A percentile compares a stretch with the other conserved stretches of the same genome.
phyloP scores from a whole-genome alignment of 2,113 vertebrate species.

The Tachycineta bicolor region DNA sequence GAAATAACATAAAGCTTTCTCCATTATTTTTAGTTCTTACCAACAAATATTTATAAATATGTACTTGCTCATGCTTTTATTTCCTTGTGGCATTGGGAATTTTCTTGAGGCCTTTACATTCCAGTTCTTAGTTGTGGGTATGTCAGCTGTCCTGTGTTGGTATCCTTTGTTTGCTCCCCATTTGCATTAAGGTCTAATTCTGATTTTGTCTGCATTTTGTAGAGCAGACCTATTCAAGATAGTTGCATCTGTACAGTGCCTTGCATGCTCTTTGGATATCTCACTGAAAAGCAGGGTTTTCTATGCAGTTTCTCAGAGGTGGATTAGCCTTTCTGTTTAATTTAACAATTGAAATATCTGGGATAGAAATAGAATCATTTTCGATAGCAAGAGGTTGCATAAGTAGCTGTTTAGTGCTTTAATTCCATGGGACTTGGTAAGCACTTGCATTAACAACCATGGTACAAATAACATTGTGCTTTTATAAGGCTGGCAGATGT shows the following conservation, averaged over 20 bases:
- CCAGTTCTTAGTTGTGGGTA: neutral
- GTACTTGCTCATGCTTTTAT: neutral
- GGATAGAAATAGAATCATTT: neutral
- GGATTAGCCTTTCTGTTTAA: neutral
- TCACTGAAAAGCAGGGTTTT: neutral
- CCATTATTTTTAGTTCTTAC: neutral
- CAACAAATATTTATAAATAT: conserved; percentile 4
- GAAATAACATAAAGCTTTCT: neutral
- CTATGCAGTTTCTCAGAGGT: neutral
- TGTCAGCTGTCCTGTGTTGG: neutral
- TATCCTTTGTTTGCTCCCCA: neutral
- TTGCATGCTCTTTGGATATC: neutral
- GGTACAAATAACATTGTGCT: neutral
- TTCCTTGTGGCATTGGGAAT: neutral
- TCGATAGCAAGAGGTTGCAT: neutral
- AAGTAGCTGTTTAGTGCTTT: neutral
- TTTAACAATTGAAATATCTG: neutral
- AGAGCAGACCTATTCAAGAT: neutral
- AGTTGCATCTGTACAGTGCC: neutral
- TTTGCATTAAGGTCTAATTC: neutral
- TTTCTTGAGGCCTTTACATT: neutral
- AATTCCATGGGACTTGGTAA: neutral
- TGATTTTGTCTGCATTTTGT: neutral
- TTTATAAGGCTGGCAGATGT: neutral
- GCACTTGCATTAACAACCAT: neutral